Conservation (phyloP, 2,113 vertebrate species). For the Formicarius rufipectus region DNA sequence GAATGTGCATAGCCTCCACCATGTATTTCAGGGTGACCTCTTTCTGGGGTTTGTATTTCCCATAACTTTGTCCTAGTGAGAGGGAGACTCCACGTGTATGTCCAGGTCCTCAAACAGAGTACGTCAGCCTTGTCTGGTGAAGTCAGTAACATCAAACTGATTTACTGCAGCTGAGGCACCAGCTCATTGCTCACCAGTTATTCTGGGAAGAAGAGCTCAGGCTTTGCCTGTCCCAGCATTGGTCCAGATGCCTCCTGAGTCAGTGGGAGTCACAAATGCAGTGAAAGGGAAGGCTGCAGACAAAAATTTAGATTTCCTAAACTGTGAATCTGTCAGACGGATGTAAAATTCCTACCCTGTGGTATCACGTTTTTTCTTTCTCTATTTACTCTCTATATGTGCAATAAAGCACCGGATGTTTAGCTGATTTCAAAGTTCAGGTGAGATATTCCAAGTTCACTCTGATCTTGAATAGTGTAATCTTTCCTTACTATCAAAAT, state of each 20-base stretch:
- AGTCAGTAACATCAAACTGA: background rate
- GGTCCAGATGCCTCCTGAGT: background rate
- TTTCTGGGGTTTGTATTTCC: background rate
- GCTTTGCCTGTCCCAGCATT: background rate
- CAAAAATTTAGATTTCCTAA: background rate
- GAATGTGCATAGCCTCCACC: background rate
- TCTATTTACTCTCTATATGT: background rate
- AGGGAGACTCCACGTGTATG: accelerated
- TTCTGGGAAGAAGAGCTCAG: background rate
- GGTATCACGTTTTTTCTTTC: background rate
- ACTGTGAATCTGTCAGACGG: background rate
- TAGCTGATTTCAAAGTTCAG: background rate
- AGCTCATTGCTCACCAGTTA: background rate
- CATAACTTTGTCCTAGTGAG: background rate
- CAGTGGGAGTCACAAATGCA: background rate
- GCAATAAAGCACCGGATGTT: background rate
- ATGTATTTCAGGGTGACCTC: background rate
- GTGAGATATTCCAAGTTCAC: background rate
- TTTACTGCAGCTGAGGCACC: background rate
- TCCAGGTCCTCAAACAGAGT: background rate
- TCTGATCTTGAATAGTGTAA: background rate
- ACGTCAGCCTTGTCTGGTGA: background rate
- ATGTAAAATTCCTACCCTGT: background rate
- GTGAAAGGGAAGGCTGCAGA: background rate
- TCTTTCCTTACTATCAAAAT: background rate